phyloP scores from a whole-genome alignment of 2,797 vertebrate genomes.

The Sebastiscus tertius region DNA sequence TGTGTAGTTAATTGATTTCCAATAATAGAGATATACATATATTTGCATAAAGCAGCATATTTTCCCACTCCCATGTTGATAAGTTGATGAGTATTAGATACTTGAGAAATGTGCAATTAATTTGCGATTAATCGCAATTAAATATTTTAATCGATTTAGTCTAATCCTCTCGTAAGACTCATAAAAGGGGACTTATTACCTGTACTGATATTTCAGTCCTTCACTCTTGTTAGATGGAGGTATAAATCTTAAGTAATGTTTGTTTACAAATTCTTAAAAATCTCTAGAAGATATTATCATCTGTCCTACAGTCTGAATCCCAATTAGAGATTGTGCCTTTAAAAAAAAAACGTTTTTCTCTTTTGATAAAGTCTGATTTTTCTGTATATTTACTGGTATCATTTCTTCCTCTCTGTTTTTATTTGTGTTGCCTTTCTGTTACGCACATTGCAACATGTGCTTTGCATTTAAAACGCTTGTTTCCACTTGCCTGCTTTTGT shows the following conservation, averaged over 20 bases:
- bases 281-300: not conserved
- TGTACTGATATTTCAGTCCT: not conserved
- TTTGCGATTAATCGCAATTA: too few species aligned
- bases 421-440: not conserved
- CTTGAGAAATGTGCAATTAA: fast-evolving
- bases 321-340: not conserved
- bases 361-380: not conserved
- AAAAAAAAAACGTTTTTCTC: not conserved
- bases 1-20: too few species aligned
- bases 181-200: not conserved
- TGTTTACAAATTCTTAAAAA: not conserved
- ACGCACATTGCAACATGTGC: not conserved
- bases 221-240: not conserved
- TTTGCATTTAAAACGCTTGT: not conserved
- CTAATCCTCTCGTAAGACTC: not conserved
- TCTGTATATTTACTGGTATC: not conserved
- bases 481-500: not conserved
- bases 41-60: too few species aligned
- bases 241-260: not conserved
- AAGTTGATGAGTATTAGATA: too few species aligned
- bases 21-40: too few species aligned
- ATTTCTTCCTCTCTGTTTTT: not conserved
- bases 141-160: not conserved
- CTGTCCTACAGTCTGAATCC: not conserved
- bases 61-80: too few species aligned